A percentile compares a stretch with the other conserved stretches of the same genome.
phyloP scores from a whole-genome alignment of 2,797 vertebrate species.

The Enteromius trimaculatus region DNA sequence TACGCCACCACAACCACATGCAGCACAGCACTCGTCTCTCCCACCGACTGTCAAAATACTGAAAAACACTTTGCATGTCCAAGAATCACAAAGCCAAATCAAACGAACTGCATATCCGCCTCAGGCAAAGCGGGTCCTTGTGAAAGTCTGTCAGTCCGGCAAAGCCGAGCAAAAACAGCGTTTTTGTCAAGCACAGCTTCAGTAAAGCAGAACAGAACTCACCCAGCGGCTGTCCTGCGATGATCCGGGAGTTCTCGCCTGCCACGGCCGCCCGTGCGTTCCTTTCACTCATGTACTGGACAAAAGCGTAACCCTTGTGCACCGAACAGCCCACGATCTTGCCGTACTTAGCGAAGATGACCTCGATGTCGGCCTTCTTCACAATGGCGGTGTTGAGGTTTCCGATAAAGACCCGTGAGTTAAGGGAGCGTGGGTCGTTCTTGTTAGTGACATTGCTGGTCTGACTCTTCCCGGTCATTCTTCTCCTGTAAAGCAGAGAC shows the following conservation, averaged over 20 bases:
- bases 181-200: conserved; percentile 11
- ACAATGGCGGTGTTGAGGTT: conserved; percentile 98
- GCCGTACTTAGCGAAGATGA: conserved; percentile 98
- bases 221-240: conserved; percentile 96
- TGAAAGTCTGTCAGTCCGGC: conserved; percentile 11
- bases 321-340: conserved; percentile 98
- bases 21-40: background rate
- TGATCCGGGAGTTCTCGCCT: conserved; percentile 90
- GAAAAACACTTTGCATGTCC: conserved; percentile 45
- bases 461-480: conserved; percentile 98
- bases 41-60: conserved; percentile 36
- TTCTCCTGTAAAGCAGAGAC: conserved; percentile 67
- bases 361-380: conserved; percentile 96
- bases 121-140: conserved; percentile 51
- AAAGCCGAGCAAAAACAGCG: conserved; percentile 10
- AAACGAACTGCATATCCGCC: conserved; percentile 53
- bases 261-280: conserved; percentile 91
- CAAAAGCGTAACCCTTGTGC: conserved; percentile 97
- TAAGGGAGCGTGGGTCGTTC: conserved; percentile 97
- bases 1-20: background rate
- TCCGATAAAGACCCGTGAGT: conserved; percentile 98
- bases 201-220: conserved; percentile 66
- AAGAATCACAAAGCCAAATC: conserved; percentile 41
- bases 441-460: conserved; percentile 99
- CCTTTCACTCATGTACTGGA: conserved; percentile 95